Base-by-base conservation (phyloP, 2,113 vertebrate species). In the Halcyon senegalensis region DNA sequence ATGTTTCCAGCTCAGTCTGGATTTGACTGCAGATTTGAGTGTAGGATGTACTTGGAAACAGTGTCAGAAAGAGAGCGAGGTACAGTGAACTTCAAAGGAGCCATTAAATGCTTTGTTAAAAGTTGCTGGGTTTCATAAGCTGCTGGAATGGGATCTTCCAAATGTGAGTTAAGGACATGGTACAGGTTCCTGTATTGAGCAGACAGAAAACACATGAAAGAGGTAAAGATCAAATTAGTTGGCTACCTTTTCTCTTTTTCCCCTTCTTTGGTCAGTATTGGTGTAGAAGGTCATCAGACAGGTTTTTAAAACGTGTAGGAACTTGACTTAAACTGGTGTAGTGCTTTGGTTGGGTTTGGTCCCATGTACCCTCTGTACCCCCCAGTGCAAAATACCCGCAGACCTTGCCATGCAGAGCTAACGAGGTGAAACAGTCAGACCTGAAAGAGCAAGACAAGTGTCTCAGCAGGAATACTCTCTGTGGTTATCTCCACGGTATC, bases 401-500 rank as follows among this genome's bases (percentile, higher is more conserved):
- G 3, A 46, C 62, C 15, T 48, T 74, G 33, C 39, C 1, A 2
- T 46, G 41, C n/a, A 55, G 11, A 76, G 55, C 70, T 79, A 43
- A 35, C 5, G 30, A 37, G 44, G 18, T 37, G 48, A 77, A 93
- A 25, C 25, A 59, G 1, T 67, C 13, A 67, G 30, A 62, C 31
- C 33, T 30, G 33, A 37, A 72, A 68, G 39, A 33, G 64, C 18
- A 27, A 35, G 55, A 53, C 23, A 9, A 5, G 9, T 21, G 4
- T 59, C 59, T n/a, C 35, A 64, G 56, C 2, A 31, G 10, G 64
- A 55, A 70, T 41, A 20, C 25, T 79, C 30, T 69, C 13, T 0
- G 0, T 91, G 4, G 11, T 53, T 56, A 46, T 31, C 31, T 91
- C 13, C 11, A 17, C 0, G 1, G 16, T 55, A 39, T 75, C 27